Evolutionary conservation across 2,113 vertebrate species (phyloP), one percentile per base, ranked within the genome.

Genomic region (Hyla sarda): DNA sequence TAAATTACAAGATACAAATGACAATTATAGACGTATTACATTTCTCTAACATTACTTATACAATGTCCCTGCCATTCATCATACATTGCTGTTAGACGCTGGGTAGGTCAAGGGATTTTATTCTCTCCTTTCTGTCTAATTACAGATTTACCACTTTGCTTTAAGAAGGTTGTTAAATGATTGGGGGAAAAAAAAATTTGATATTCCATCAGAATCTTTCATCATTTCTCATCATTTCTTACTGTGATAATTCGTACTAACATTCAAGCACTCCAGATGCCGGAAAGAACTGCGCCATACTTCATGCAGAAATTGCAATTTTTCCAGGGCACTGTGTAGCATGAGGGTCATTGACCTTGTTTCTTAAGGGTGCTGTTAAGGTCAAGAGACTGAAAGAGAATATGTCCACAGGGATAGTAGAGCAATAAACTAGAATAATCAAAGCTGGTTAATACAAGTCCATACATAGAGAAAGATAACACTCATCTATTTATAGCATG

Each of bases 381-480:
- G 30, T 77, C 47, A 77, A 77, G 48, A 47, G 48, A 52, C 54
- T n/a, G 72, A 56, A 84, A 62, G 19, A 60, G 12, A 23, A 52
- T 48, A 28, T 56, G 47, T 78, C 52, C 23, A 69, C 2, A n/a
- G 84, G 41, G 30, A 48, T 48, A 67, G 16, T 16, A 50, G 23
- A 50, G 73, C 73, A 50, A 50, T 19, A 17, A 47, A 30, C 13
- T 19, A 54, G 25, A 30, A 32, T 77, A 52, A 21, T 52, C 74
- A 77, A 25, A 75, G 1, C 28, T 52, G 32, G 28, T 34, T 47
- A 30, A 4, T 56, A 28, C 56, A 8, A 28, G 41, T 77, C 41
- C 5, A n/a, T 71, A n/a, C n/a, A n/a, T n/a, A n/a, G n/a, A n/a
- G n/a, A n/a, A n/a, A n/a, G n/a, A n/a, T n/a, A n/a, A n/a, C n/a